A percentile compares a stretch with the other conserved stretches of the same genome.
Conservation (phyloP, 2,888 invertebrate genomes). For the Dioctria linearis region DNA sequence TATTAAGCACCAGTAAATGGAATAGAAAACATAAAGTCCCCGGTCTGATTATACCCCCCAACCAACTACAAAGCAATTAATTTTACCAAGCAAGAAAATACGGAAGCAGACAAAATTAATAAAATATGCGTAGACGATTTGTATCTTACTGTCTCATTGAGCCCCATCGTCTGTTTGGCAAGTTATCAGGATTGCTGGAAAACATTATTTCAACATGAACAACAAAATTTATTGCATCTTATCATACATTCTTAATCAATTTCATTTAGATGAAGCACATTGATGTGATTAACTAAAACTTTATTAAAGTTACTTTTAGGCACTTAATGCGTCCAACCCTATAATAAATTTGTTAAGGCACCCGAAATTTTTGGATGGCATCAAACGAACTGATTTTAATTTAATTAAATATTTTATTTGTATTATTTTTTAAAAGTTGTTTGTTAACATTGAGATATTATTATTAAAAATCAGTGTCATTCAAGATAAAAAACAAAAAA, state of each 20-base stretch:
- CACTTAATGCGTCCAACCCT: no score
- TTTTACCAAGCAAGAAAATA: constrained; percentile 18
- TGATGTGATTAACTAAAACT: not conserved
- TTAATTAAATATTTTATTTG: no score
- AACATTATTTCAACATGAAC: constrained; percentile 27
- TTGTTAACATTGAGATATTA: no score
- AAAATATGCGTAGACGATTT: constrained; percentile 49
- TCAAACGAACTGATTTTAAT: no score
- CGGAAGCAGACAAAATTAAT: constrained; percentile 42
- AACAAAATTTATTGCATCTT: constrained; percentile 49
- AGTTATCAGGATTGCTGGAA: constrained; percentile 75
- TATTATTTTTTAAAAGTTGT: no score
- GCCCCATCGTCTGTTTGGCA: constrained; percentile 77
- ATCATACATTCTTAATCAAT: not conserved
- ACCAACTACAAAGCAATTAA: constrained; percentile 4
- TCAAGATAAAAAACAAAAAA: no score
- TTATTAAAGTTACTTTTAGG: no score
- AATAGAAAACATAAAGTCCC: not conserved
- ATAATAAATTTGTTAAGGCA: no score
- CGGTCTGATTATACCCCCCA: not conserved
- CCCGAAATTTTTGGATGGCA: no score
- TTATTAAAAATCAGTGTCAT: no score
- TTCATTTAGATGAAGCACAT: constrained; percentile 27
- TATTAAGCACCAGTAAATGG: no score
- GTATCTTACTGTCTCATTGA: constrained; percentile 76